phyloP scores from a whole-genome alignment of 2,113 vertebrate species.

The Eubucco bourcierii region DNA sequence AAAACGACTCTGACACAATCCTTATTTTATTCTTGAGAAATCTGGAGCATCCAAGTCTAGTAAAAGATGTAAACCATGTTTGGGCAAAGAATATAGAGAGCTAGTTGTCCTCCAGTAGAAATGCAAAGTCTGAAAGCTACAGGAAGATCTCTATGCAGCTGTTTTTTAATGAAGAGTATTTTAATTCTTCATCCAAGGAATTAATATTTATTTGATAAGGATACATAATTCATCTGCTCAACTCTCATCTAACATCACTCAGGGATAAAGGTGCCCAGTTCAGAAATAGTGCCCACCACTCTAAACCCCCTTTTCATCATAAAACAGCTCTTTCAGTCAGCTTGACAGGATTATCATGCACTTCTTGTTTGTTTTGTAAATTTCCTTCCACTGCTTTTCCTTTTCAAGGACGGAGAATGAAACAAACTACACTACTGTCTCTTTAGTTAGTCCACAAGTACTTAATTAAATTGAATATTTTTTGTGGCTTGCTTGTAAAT shows the following conservation, averaged over 20 bases:
- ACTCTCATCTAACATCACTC: background rate
- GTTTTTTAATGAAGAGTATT: background rate
- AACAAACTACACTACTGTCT: background rate
- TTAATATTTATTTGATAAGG: slow-evolving; percentile 52
- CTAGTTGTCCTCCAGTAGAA: background rate
- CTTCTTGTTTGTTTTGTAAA: background rate
- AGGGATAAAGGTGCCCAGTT: background rate
- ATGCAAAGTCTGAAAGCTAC: background rate
- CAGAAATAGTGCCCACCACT: background rate
- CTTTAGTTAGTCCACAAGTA: background rate
- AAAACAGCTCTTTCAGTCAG: background rate
- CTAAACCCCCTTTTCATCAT: background rate
- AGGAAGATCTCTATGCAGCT: background rate
- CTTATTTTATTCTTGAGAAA: slow-evolving; percentile 80
- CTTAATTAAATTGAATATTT: background rate
- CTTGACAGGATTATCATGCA: background rate
- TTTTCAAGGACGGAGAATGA: background rate
- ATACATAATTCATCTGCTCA: slow-evolving; percentile 39
- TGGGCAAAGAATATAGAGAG: background rate
- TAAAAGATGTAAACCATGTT: slow-evolving; percentile 77
- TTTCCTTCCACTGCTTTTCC: background rate
- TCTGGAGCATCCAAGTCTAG: slow-evolving; percentile 75
- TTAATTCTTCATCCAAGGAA: slow-evolving; percentile 8
- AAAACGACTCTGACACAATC: slow-evolving; percentile 63
- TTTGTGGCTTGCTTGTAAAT: background rate